Evolutionary conservation across 2,888 invertebrate genomes (phyloP), one percentile per base, ranked within the genome.

Genomic region (Ferdinandea cuprea): DNA sequence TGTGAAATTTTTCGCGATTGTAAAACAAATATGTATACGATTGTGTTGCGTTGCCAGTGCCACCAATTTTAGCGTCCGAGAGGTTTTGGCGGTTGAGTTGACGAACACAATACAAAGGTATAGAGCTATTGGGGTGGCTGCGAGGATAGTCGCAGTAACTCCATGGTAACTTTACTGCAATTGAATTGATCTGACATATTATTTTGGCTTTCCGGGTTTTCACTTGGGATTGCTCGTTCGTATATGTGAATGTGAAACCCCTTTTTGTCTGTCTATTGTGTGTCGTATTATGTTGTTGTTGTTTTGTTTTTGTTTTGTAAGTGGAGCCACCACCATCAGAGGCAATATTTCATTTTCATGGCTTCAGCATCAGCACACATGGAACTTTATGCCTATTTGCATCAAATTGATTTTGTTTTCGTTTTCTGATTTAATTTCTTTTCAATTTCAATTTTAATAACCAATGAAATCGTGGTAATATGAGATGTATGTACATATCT

Each of bases 321-420:
- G 50, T 50, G 19, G 25, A 63, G 56, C 28, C 35, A 17, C 50
- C n/a, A n/a, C n/a, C n/a, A n/a, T n/a, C 32, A 35, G 32, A 37
- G 42, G 66, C 61, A 72, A 83, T 78, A 78, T 66, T 50, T 63
- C 71, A 81, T 71, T 66, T 25, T 66, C 54, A 72, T 56, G 81
- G 77, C 56, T 78, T 77, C 78, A 25, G 25, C 25, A 25, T 25
- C 25, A 25, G 25, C 56, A 83, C 50, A 83, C 59, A 73, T 77
- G 66, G 50, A 73, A 63, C 52, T 74, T 72, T 83, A 79, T 77
- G 79, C 78, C 68, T 85, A 87, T 87, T 87, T 87, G 86, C 87
- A 87, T 87, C 85, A 87, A 87, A 87, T 87, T 87, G 86, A 86
- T 86, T 87, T 86, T 85, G 72, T 73, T 85, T 85, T 85, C 63